Conservation (phyloP, 2,797 vertebrate species). For the Sorex maritimensis region DNA sequence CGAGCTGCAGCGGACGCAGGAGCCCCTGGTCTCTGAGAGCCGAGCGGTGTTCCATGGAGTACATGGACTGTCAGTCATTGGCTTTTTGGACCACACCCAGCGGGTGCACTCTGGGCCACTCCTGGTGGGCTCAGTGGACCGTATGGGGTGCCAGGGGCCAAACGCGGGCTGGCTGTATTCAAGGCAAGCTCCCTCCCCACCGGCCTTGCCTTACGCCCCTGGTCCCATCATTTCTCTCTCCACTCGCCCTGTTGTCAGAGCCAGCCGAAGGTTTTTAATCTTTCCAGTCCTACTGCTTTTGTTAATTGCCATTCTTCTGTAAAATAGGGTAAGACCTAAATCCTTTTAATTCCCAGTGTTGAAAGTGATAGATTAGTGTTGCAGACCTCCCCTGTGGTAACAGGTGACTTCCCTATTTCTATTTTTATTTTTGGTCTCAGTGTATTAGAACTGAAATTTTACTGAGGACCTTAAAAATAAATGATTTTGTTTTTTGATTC, state of each 20-base stretch:
- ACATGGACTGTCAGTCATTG: too few species aligned
- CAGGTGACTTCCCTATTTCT: not conserved
- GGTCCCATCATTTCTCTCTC: too few species aligned
- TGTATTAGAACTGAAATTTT: not conserved
- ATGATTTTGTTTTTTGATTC: too few species aligned
- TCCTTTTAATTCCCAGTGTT: conserved; percentile 11
- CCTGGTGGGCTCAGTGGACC: too few species aligned
- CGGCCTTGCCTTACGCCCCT: too few species aligned
- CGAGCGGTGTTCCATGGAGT: too few species aligned
- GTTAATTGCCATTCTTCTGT: not conserved
- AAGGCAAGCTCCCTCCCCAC: too few species aligned
- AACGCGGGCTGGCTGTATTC: not conserved
- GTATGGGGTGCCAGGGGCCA: not conserved
- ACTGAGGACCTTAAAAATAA: not conserved
- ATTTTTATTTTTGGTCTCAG: not conserved
- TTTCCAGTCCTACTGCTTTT: not conserved
- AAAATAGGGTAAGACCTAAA: conserved; percentile 25
- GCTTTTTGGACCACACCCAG: too few species aligned
- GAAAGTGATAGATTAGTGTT: conserved; percentile 21
- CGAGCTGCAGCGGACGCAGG: too few species aligned
- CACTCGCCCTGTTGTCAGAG: not conserved
- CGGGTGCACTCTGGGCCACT: too few species aligned
- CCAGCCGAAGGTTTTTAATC: conserved; percentile 7
- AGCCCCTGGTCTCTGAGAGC: too few species aligned
- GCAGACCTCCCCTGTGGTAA: not conserved